These are phyloP conservation scores for Heliconius erato DNA, from an alignment of 2,888 invertebrate genomes.

Conservation along the genomic window DNA sequence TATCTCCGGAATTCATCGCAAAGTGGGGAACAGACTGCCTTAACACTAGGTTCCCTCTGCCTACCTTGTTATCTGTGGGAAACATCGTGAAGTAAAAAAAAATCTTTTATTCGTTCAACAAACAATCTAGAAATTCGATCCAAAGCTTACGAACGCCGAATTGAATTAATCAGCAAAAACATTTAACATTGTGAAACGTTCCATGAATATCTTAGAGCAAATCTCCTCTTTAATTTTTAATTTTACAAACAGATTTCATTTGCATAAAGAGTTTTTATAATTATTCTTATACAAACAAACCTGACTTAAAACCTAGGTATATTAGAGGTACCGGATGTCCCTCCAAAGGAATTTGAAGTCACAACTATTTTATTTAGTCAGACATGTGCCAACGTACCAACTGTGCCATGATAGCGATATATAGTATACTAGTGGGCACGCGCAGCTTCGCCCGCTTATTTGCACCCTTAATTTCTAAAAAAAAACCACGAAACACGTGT, in stretches of 20 bases:
- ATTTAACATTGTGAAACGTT: background rate
- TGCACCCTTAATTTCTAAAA: no score
- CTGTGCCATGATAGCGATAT: background rate
- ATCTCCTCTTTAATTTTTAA: background rate
- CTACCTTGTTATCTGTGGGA: no score
- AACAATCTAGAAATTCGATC: no score
- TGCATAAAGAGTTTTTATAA: background rate
- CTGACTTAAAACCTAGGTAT: background rate
- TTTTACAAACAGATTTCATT: background rate
- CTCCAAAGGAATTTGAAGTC: background rate
- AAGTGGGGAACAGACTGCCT: no score
- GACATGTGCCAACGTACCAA: background rate
- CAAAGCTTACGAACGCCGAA: background rate
- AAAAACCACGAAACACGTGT: no score
- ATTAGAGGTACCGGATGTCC: background rate
- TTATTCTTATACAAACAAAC: background rate
- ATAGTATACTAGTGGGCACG: no score
- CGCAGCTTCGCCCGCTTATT: no score
- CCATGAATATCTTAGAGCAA: background rate
- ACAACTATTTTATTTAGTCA: background rate
- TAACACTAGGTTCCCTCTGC: no score
- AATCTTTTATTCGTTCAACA: no score
- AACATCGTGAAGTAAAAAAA: no score
- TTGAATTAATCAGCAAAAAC: conserved; percentile 15
- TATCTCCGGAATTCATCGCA: no score